These are phyloP conservation scores for Ptychobarbus kaznakovi DNA, from an alignment of 2,797 vertebrate genomes.

Conservation along the genomic window DNA sequence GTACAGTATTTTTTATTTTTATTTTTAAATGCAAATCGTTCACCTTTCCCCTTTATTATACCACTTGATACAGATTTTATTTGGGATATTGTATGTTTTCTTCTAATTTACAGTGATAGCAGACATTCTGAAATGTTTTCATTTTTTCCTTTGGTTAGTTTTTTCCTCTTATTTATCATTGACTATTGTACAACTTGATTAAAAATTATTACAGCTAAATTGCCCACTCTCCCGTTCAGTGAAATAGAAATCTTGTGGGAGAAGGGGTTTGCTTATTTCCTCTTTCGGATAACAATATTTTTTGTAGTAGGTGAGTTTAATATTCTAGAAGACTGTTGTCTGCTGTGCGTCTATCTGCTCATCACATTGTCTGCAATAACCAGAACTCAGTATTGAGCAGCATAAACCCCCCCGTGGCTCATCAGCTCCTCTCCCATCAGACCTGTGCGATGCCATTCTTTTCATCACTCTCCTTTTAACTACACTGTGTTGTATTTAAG, in stretches of 20 bases:
- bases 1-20: neutral
- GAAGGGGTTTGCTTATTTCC: conserved; percentile 68
- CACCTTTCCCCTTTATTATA: neutral
- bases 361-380: conserved; percentile 87
- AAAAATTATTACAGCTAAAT: neutral
- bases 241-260: conserved; percentile 49
- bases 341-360: conserved; percentile 84
- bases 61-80: neutral
- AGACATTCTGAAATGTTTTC: neutral
- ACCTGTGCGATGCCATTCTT: conserved; percentile 50
- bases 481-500: conserved; percentile 50
- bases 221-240: conserved; percentile 37
- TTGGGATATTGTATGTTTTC: neutral
- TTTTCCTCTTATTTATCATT: neutral
- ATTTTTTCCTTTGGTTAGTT: neutral
- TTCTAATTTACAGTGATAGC: neutral
- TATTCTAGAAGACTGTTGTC: conserved; percentile 67
- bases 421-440: conserved; percentile 57
- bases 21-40: neutral
- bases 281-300: conserved; percentile 91
- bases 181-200: neutral
- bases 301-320: conserved; percentile 91
- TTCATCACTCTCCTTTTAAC: conserved; percentile 53
- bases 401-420: conserved; percentile 51
- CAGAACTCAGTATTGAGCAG: conserved; percentile 40